phyloP scores from a whole-genome alignment of 2,797 vertebrate genomes.

The Oryzias dopingdopingensis region DNA sequence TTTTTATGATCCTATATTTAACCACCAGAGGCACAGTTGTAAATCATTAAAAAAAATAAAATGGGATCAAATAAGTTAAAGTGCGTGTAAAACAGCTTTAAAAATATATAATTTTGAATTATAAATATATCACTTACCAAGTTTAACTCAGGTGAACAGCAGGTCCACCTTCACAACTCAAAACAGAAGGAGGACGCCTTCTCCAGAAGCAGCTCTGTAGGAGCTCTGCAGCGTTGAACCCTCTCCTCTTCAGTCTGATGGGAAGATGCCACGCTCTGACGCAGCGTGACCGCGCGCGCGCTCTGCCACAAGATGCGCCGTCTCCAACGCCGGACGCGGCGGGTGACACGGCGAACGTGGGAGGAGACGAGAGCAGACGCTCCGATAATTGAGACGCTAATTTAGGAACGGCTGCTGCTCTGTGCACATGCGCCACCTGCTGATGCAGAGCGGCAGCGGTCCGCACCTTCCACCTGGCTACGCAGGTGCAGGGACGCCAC shows the following conservation, averaged over 20 bases:
- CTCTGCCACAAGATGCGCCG: slow-evolving; percentile 56
- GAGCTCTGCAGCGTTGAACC: not conserved
- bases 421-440: slow-evolving; percentile 60
- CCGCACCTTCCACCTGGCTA: not conserved
- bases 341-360: slow-evolving; percentile 38
- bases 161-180: slow-evolving; percentile 4
- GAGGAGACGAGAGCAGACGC: slow-evolving; percentile 5
- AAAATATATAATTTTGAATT: no score
- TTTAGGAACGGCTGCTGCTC: not conserved
- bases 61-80: no score
- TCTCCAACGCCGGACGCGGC: slow-evolving; percentile 67
- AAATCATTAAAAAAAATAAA: no score
- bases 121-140: slow-evolving; percentile 40
- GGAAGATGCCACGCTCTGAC: slow-evolving; percentile 17
- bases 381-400: slow-evolving; percentile 57
- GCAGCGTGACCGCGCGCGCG: slow-evolving; percentile 46
- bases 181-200: not conserved
- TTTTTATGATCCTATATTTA: no score
- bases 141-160: slow-evolving; percentile 8
- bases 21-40: no score
- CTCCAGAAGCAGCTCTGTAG: not conserved
- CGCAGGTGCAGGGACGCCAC: not conserved
- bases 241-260: slow-evolving; percentile 4
- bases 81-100: no score
- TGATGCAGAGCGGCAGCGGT: slow-evolving; percentile 5